These are phyloP conservation scores for Melanotaenia duboulayi DNA, from an alignment of 2,113 vertebrate species.

Conservation along the genomic window DNA sequence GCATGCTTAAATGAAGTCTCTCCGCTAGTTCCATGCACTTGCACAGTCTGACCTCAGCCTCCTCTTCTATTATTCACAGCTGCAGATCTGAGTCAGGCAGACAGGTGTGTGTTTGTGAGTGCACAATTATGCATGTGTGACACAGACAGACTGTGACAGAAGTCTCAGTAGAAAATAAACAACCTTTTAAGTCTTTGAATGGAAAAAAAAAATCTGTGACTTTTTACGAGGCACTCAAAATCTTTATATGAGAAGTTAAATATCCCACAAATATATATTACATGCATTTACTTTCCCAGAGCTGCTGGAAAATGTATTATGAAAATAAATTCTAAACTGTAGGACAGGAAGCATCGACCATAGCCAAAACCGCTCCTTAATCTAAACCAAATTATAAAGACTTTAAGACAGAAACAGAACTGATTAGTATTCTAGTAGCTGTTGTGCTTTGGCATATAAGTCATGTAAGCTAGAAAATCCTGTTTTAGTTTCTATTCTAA, in stretches of 20 bases:
- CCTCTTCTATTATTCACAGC: constrained; percentile 72
- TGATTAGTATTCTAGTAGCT: background rate
- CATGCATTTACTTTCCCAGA: background rate
- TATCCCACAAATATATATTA: constrained; percentile 26
- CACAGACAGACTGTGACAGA: constrained; percentile 27
- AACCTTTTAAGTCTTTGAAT: constrained; percentile 15
- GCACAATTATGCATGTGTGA: constrained; percentile 2
- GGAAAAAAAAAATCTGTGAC: constrained; percentile 11
- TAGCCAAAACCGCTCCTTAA: background rate
- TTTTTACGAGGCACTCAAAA: background rate
- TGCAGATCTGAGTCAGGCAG: constrained; percentile 62
- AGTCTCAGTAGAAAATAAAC: constrained; percentile 29
- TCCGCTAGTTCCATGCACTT: constrained; percentile 26
- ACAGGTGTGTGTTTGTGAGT: constrained; percentile 56
- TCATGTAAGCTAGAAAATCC: no score
- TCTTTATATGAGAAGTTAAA: background rate
- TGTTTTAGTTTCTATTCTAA: background rate
- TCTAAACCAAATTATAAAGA: background rate
- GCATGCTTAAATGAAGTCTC: constrained; percentile 29
- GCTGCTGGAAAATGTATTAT: constrained; percentile 20
- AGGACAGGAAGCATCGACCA: background rate
- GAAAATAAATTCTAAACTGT: background rate
- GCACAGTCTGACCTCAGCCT: constrained; percentile 74
- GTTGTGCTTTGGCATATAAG: background rate
- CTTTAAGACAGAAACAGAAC: background rate